Base-by-base conservation (phyloP, 23 tunicate genomes). In the Trididemnum nubilum region DNA sequence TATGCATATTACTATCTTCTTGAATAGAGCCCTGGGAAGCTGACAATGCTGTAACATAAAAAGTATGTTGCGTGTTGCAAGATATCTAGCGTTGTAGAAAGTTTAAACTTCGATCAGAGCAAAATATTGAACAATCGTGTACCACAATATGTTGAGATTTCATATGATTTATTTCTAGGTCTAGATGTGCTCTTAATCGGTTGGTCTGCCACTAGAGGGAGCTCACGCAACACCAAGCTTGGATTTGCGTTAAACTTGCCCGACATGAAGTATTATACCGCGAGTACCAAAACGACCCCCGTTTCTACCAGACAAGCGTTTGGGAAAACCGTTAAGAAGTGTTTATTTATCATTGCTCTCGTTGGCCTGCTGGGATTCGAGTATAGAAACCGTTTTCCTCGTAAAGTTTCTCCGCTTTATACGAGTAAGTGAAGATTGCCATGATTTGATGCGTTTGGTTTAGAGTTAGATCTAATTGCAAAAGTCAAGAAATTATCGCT, bases 341-440 rank as follows among this genome's bases (percentile, higher is more conserved):
- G 31, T 70, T 32, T 86, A 23, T 54, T 86, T 0, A 28, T 38
- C n/a, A 44, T 79, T 24, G 80, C 64, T 1, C 64, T 86, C 9
- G 64, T 72, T 0, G 90, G 90, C 26, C 78, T 86, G 2, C 12
- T 86, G 40, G 90, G 90, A 21, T 86, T 86, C 52, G 80, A 86
- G 35, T 79, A 80, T 64, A 80, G 90, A 51, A 78, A 70, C 39
- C 26, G 40, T 21, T 7, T n/a, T n/a, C n/a, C n/a, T n/a, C n/a
- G n/a, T n/a, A n/a, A n/a, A n/a, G n/a, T n/a, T n/a, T n/a, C n/a
- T 0, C 33, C 34, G 86, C 79, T 59, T 24, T 70, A 18, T 49
- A 9, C 57, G 18, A 49, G 57, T 49, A 9, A 18, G 57, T 9
- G 12, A 12, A 9, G 57, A 9, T 49, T 12, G 34, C 24, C 49